These are phyloP conservation scores for Sinocyclocheilus rhinocerous DNA, from an alignment of 2,113 vertebrate genomes.

Conservation along the genomic window DNA sequence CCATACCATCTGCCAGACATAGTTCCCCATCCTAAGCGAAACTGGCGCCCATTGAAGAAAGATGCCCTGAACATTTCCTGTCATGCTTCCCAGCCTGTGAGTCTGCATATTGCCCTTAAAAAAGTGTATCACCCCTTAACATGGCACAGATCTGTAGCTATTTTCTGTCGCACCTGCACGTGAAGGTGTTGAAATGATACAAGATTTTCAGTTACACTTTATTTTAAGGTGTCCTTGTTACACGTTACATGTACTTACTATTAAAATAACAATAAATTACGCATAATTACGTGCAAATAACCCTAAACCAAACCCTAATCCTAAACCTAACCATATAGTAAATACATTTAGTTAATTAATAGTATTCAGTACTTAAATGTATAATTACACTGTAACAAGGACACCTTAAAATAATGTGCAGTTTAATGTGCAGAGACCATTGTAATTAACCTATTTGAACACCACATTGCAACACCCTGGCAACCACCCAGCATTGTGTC, in stretches of 20 bases:
- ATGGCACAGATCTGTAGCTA: background rate
- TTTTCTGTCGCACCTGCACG: background rate
- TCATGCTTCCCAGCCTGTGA: background rate
- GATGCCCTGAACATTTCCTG: background rate
- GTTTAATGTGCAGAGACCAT: background rate
- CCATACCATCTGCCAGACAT: conserved; percentile 32
- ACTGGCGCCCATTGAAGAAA: background rate
- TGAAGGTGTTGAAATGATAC: background rate
- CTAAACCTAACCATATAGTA: too few species aligned
- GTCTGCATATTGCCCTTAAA: background rate
- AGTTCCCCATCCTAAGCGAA: conserved; percentile 7
- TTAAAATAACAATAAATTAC: too few species aligned
- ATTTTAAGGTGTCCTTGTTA: too few species aligned
- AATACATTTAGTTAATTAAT: too few species aligned
- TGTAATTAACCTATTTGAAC: background rate
- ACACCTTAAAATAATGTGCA: background rate
- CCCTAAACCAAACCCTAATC: too few species aligned
- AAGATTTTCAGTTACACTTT: background rate
- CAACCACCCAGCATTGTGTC: background rate
- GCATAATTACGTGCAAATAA: too few species aligned
- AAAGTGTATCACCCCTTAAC: background rate
- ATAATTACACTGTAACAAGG: too few species aligned
- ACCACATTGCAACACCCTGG: background rate
- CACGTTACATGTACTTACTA: too few species aligned
- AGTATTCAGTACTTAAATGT: too few species aligned